A percentile compares a stretch with the other conserved stretches of the same genome.
Evolutionary conservation across 2,797 vertebrate species (phyloP).

Genomic region (Enteromius radiatus): DNA sequence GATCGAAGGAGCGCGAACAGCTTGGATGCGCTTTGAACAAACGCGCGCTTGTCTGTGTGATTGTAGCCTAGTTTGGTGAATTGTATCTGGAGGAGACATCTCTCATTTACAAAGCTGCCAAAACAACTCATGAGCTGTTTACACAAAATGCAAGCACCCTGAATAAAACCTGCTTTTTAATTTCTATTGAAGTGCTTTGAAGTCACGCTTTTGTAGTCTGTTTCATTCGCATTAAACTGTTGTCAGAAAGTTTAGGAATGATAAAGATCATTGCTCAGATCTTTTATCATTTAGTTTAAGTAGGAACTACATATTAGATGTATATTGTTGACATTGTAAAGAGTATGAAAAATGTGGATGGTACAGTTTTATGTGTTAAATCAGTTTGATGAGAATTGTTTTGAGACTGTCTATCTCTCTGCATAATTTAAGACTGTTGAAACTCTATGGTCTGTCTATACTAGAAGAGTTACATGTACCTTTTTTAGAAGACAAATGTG

Average conservation of each 20-base stretch:
- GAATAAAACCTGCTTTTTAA: not conserved
- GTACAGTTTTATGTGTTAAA: not conserved
- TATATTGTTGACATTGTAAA: not conserved
- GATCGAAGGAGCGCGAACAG: not conserved
- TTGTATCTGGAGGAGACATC: constrained; percentile 69
- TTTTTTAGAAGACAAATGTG: not conserved
- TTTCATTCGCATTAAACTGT: not conserved
- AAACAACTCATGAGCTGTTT: constrained; percentile 32
- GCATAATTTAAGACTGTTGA: not conserved
- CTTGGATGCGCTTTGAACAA: constrained; percentile 25
- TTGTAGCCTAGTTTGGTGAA: constrained; percentile 48
- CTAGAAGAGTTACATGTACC: not conserved
- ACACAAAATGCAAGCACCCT: not conserved
- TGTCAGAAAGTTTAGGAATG: not conserved
- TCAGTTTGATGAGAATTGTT: not conserved
- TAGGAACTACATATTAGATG: not conserved
- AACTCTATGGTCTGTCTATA: not conserved
- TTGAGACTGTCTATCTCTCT: not conserved
- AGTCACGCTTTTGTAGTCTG: not conserved
- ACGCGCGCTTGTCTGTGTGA: constrained; percentile 63
- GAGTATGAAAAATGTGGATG: not conserved
- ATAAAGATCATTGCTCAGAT: not conserved
- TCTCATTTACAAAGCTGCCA: constrained; percentile 62
- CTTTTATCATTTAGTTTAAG: not conserved
- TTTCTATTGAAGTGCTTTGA: not conserved